Evolutionary conservation across 2,797 vertebrate species (phyloP).

Genomic region (Tarsius wallacei): DNA sequence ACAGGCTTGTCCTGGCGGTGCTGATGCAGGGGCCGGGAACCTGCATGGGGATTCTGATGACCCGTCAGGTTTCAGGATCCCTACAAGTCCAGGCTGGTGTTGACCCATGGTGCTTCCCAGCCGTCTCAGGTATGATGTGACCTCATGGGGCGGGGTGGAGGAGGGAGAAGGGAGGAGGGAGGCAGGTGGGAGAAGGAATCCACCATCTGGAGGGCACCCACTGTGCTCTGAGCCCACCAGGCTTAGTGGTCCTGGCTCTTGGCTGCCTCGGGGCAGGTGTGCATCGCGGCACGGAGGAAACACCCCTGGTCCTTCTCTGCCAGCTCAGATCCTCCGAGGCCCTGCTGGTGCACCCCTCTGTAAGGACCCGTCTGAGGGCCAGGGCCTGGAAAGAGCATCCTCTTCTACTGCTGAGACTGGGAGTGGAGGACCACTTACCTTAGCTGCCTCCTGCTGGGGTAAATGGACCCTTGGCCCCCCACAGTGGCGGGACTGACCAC

Average conservation of each 20-base stretch:
- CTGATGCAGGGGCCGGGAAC: not conserved
- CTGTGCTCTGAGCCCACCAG: not conserved
- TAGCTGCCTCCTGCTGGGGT: not conserved
- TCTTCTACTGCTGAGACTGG: not conserved
- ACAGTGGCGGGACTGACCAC: no score
- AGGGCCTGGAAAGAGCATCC: not conserved
- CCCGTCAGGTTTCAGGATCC: not conserved
- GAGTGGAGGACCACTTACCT: not conserved
- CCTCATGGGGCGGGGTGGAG: not conserved
- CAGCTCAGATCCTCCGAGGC: not conserved
- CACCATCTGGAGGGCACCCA: not conserved
- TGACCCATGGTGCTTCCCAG: constrained; percentile 16
- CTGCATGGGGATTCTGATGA: not conserved
- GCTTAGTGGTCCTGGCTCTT: not conserved
- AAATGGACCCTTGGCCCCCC: no score
- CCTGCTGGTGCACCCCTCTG: not conserved
- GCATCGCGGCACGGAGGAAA: fast-evolving
- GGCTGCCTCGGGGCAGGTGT: not conserved
- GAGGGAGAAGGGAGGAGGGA: not conserved
- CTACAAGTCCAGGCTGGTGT: not conserved
- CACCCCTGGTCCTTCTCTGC: not conserved
- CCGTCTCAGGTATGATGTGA: constrained; percentile 1
- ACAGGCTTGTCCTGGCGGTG: not conserved
- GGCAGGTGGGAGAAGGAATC: not conserved
- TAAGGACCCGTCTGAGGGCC: not conserved